A percentile compares a stretch with the other conserved stretches of the same genome.
Conservation (phyloP, 2,888 invertebrate species). For the Erebia ligea region DNA sequence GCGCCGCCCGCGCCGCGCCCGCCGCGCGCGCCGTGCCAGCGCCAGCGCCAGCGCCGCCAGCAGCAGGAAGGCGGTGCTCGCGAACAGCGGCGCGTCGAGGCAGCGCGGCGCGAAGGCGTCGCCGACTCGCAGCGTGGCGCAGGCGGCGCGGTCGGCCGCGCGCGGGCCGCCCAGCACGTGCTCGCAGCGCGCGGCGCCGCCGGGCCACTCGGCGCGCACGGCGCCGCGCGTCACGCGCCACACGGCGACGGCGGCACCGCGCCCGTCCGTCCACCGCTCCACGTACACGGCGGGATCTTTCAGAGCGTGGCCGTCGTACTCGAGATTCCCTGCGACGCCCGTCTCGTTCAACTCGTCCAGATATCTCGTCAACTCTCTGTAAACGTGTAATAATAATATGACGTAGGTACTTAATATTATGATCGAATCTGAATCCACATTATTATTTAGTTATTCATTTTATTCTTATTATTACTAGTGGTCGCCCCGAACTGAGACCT, state of each 20-base stretch:
- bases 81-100: conserved; percentile 88
- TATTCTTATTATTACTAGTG: too few relatives aligned
- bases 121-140: conserved; percentile 40
- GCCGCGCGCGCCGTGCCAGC: conserved; percentile 76
- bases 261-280: conserved; percentile 1
- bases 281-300: background rate
- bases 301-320: background rate
- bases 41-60: conserved; percentile 82
- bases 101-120: conserved; percentile 84
- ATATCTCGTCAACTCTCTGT: background rate
- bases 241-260: background rate
- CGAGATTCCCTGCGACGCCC: background rate
- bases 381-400: too few relatives aligned
- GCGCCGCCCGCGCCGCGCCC: conserved; percentile 54
- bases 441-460: too few relatives aligned
- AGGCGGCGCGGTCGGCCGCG: conserved; percentile 22
- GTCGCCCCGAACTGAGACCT: too few relatives aligned
- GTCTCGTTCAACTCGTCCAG: background rate
- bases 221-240: background rate
- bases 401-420: too few relatives aligned
- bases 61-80: conserved; percentile 72
- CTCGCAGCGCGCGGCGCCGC: background rate
- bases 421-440: too few relatives aligned
- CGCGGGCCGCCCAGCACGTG: background rate
- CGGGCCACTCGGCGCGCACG: background rate